Conservation (phyloP, 2,888 invertebrate genomes). For the Pimpla rufipes region DNA sequence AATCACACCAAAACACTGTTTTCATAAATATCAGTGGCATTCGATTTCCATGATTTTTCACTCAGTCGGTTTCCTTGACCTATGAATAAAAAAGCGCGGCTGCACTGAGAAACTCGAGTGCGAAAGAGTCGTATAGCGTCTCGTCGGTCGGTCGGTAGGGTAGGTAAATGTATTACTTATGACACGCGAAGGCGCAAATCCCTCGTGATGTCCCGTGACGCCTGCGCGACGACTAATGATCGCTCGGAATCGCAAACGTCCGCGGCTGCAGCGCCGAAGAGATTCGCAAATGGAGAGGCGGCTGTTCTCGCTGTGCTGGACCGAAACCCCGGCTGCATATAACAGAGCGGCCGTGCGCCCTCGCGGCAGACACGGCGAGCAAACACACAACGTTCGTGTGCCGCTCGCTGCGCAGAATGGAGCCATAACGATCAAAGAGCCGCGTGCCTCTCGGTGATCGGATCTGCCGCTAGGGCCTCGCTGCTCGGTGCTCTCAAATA, state of each 20-base stretch:
- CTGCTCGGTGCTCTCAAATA: slow-evolving; percentile 44
- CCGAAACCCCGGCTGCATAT: not conserved
- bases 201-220: slow-evolving; percentile 21
- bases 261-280: not conserved
- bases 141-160: no score
- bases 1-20: no score
- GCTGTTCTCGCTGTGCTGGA: not conserved
- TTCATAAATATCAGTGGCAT: no score
- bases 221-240: slow-evolving; percentile 20
- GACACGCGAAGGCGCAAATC: no score
- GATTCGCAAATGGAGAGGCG: not conserved
- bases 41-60: no score
- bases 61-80: no score
- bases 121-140: no score
- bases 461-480: slow-evolving; percentile 58
- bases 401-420: slow-evolving; percentile 59
- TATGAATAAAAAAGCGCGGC: no score
- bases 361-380: slow-evolving; percentile 23
- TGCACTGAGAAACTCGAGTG: no score
- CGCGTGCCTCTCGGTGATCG: slow-evolving; percentile 52
- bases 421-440: slow-evolving; percentile 63
- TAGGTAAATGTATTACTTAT: no score
- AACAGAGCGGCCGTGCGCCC: slow-evolving; percentile 63
- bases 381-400: slow-evolving; percentile 20
- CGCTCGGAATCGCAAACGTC: not conserved